Base-by-base conservation (phyloP, 2,888 invertebrate species). In the Nomada ferruginata region DNA sequence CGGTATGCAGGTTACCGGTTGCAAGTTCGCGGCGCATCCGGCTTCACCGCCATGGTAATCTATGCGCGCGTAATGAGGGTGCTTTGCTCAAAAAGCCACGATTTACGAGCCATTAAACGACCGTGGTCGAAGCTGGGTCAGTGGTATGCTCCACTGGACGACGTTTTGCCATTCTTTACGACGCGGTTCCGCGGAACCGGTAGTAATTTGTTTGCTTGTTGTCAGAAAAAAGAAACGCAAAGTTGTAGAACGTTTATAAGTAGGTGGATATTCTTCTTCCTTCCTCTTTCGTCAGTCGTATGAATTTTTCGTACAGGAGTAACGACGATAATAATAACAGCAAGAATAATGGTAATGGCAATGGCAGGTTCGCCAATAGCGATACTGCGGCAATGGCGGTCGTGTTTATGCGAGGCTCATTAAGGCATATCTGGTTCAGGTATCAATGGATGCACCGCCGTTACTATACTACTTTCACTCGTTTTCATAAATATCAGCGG, bases 1-100 rank as follows among this genome's bases (percentile, higher is more conserved):
- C 52, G 85, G 79, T 84, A 86, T 86, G 86, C 86, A 86, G 86
- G 86, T 77, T 82, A 86, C 68, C 71, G 69, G 69, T 84, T 76
- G 55, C 64, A 79, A 82, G 76, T 74, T 84, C 74, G 53, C 53
- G 42, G 68, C 64, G 59, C 65, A 84, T 84, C 83, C 83, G 81
- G 79, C 71, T 60, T 72, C 66, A 61, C 47, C 47, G 61, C 42
- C n/a, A 61, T 15, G 57, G 60, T 60, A 69, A 74, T 73, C 73
- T 47, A 70, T 55, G 68, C 59, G 42, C n/a, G 1, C 36, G 75
- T 76, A 82, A 81, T 80, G 80, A 80, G 47, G 76, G 80, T 64
- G 76, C 26, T 64, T 50, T 20, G 68, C 57, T 10, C 71, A 55
- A 47, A 52, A 60, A 63, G 20, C 15, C 52, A 60, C 59, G 36